Evolutionary conservation across 2,888 invertebrate genomes (phyloP).

Genomic region (Noctua pronuba): DNA sequence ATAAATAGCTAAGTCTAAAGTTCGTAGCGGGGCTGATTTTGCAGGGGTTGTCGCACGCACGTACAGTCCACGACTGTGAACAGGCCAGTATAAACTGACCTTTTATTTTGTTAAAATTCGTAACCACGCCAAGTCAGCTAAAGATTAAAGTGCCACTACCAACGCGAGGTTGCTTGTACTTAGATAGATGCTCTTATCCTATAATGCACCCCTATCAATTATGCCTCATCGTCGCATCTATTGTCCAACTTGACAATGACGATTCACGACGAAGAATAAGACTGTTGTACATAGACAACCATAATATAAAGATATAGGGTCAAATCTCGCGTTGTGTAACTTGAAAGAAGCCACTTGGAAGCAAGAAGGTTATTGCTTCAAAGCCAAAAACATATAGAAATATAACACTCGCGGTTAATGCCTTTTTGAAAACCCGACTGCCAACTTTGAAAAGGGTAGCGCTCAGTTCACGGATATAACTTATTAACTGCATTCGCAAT

Average conservation of each 20-base stretch:
- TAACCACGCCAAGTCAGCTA: too few relatives aligned
- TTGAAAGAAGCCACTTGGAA: not conserved
- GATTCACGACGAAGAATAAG: not conserved
- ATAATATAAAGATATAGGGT: not conserved
- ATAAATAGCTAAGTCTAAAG: not conserved
- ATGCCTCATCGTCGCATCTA: not conserved
- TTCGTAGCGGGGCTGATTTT: not conserved
- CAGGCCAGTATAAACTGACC: not conserved
- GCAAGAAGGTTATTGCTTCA: slow-evolving; percentile 1
- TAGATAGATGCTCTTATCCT: not conserved
- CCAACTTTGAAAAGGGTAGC: slow-evolving; percentile 52
- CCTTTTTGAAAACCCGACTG: slow-evolving; percentile 40
- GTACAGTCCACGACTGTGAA: not conserved
- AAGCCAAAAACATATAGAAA: slow-evolving; percentile 14
- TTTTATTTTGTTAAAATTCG: not conserved
- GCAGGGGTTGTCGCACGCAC: not conserved
- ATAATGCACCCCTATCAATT: not conserved
- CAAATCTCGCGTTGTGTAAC: not conserved
- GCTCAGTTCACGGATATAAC: slow-evolving; percentile 34
- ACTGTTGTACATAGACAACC: not conserved
- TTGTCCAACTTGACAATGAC: not conserved
- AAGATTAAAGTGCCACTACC: not conserved
- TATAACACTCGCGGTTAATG: slow-evolving; percentile 18
- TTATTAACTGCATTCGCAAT: slow-evolving; percentile 36
- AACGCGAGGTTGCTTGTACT: not conserved